Percentiles rank a stretch among this genome's conserved stretches.
Conservation (phyloP, 2,888 invertebrate genomes). For the Neoaliturus tenellus region DNA sequence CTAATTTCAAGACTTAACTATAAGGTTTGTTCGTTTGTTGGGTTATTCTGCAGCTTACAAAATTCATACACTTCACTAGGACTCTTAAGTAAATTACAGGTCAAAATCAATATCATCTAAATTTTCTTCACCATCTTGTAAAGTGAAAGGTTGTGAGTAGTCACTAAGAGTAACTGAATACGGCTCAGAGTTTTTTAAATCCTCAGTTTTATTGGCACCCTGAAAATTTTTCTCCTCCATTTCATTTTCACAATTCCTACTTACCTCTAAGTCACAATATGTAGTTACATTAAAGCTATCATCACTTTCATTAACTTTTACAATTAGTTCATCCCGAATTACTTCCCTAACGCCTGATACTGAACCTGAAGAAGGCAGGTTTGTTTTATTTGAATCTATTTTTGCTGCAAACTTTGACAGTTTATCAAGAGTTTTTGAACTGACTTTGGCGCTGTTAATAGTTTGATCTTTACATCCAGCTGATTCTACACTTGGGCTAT, state of each 20-base stretch:
- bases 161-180: neutral
- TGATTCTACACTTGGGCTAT: neutral
- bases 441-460: neutral
- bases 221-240: neutral
- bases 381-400: neutral
- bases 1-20: too few species aligned
- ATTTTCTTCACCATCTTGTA: constrained; percentile 49
- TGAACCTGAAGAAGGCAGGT: neutral
- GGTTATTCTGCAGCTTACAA: too few species aligned
- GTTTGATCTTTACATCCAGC: neutral
- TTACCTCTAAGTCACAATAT: constrained; percentile 19
- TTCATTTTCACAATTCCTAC: neutral
- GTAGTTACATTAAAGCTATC: constrained; percentile 17
- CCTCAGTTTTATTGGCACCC: neutral
- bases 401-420: constrained; percentile 30
- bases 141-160: constrained; percentile 21
- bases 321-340: neutral
- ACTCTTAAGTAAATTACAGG: constrained; percentile 28
- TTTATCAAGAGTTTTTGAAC: constrained; percentile 27
- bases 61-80: neutral
- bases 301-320: neutral
- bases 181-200: constrained; percentile 15
- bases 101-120: constrained; percentile 56
- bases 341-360: neutral
- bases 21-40: too few species aligned